Evolutionary conservation across 2,113 vertebrate species (phyloP), one percentile per base, ranked within the genome.

Genomic region (Rynchops niger): DNA sequence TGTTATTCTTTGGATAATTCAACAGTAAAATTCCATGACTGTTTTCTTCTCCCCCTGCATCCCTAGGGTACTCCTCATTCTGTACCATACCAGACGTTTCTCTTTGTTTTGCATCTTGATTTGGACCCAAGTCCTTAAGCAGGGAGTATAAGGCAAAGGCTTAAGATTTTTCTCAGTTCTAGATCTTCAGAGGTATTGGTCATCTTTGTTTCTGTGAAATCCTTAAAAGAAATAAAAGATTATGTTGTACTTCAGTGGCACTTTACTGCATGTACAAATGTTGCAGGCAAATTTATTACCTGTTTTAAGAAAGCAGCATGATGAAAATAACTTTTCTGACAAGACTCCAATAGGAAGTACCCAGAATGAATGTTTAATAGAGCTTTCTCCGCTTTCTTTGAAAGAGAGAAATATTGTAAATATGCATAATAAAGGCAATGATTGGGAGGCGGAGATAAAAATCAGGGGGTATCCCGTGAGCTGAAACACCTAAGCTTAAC

Each of bases 1-100:
- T 93, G 49, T 91, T 93, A 63, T 95, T 92, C 30, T 86, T 95
- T 93, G 61, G 66, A 55, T 94, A 79, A 81, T 52, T 9, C 30
- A 70, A 23, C 49, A 77, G 77, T 73, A 88, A 93, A 86, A 88
- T 90, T 94, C 85, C 45, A 36, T 69, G 2, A 71, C 32, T 45
- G 45, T 94, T 96, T 85, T 93, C 58, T 95, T 72, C 53, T 90
- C 38, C 20, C 22, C 9, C 12, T 92, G 62, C 50, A 81, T 93
- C 82, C 42, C 74, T 73, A 42, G 32, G 38, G 81, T 95, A 23
- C 36, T 89, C 72, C 91, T 90, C 40, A 63, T 88, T 91, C 42
- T 92, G 25, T 78, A 40, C 59, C 79, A 14, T 79, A 74, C 19
- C 73, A 77, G 50, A 91, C 59, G 25, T 82, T 80, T 88, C 29